Evolutionary conservation across 2,797 vertebrate species (phyloP).

Genomic region (Eospalax fontanierii): DNA sequence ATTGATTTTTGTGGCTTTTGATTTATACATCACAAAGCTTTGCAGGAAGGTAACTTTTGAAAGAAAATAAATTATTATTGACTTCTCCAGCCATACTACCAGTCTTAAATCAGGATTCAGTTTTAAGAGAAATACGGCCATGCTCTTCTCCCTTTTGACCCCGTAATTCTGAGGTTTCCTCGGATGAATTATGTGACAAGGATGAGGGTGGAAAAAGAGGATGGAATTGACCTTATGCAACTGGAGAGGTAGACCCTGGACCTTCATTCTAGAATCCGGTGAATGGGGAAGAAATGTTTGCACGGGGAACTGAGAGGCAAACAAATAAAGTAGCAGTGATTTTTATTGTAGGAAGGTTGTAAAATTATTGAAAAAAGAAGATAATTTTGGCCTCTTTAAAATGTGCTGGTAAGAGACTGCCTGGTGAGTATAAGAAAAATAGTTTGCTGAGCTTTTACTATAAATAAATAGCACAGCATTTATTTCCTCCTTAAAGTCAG

Average conservation of each 20-base stretch:
- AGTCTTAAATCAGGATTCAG: conserved; percentile 28
- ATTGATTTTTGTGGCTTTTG: conserved; percentile 35
- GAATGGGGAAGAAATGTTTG: not conserved
- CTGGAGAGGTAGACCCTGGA: not conserved
- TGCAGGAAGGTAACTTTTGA: conserved; percentile 39
- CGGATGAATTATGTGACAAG: not conserved
- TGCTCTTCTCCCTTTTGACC: not conserved
- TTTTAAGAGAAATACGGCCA: conserved; percentile 10
- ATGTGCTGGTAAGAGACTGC: not conserved
- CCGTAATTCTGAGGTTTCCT: not conserved
- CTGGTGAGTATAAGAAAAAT: conserved; percentile 70
- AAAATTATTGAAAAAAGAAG: conserved; percentile 42
- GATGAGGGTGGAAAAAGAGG: not conserved
- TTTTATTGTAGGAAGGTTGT: conserved; percentile 41
- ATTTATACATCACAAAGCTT: conserved; percentile 23
- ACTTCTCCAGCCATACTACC: not conserved
- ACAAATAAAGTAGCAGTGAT: not conserved
- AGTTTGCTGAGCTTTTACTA: conserved; percentile 70
- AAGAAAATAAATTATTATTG: not conserved
- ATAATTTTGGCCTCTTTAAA: conserved; percentile 58
- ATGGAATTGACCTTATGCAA: not conserved
- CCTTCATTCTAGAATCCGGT: not conserved
- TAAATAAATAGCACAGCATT: conserved; percentile 74
- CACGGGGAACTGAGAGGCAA: not conserved
- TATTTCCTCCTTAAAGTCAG: conserved; percentile 76